Base-by-base conservation (phyloP, 37 sponge, comb jelly and placozoan genomes). In the Beroe ovata region DNA sequence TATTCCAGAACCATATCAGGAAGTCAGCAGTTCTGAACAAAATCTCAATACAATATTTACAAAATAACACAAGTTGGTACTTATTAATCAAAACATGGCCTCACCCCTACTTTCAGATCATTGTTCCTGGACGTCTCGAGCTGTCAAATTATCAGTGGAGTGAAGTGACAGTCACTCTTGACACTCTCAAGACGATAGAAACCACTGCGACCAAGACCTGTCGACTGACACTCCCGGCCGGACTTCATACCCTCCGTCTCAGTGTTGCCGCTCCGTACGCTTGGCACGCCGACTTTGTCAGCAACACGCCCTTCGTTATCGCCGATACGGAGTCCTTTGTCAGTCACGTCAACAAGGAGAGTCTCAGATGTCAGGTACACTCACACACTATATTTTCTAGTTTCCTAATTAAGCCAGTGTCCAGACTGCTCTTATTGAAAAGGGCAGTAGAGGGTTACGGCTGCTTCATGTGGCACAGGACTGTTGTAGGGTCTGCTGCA, bases 261-360 rank as follows among this genome's bases (percentile, higher is more conserved):
- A 36, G 22, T 25, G 47, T 77, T 1, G 84, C 84, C 54, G 84
- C 84, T 0, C 84, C 84, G 54, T 77, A 77, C 54, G 84, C 84
- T 0, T 77, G 84, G 84, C 84, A 77, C 28, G 84, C 84, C 18
- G 84, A 77, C 84, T 42, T 77, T 25, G 6, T 77, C 28, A 77
- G 84, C 84, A 77, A 42, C 28, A 77, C 84, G 20, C 84, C 84
- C 23, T 77, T 77, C 54, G 84, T 77, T 38, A 77, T 77, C 33
- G 84, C 84, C 4, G 84, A 77, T 29, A 77, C 84, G 84, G 84
- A 77, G 28, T 77, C 84, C 22, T 77, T 42, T 25, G 84, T 77
- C 23, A 77, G 33, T 54, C 84, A 77, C 33, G 84, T 77, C 54
- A 77, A 77, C 54, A 77, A 36, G 84, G 36, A 36, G 71, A 4